These are phyloP conservation scores for Poeciliopsis presidionis DNA, from an alignment of 2,797 vertebrate genomes.

Conservation along the genomic window DNA sequence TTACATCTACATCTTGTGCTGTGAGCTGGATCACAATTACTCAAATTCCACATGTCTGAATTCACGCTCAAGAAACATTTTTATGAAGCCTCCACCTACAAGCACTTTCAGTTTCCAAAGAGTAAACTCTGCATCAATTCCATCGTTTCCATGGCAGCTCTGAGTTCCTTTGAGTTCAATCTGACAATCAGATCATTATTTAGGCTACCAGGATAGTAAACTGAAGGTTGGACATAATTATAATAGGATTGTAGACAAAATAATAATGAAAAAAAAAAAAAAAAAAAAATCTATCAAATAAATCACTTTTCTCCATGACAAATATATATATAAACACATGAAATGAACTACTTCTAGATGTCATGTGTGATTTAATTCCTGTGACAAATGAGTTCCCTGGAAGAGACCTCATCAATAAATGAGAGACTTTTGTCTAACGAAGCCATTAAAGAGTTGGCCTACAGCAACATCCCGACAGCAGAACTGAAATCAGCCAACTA, in stretches of 20 bases:
- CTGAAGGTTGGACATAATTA: background rate
- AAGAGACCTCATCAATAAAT: slow-evolving; percentile 63
- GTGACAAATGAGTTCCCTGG: slow-evolving; percentile 47
- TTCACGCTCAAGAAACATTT: background rate
- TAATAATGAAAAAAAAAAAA: background rate
- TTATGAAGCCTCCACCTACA: background rate
- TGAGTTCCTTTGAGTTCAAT: background rate
- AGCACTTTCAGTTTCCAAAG: background rate
- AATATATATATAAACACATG: background rate
- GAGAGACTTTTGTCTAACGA: slow-evolving; percentile 46
- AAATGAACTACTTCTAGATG: background rate
- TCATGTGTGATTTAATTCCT: slow-evolving; percentile 7
- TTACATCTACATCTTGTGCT: slow-evolving; percentile 15
- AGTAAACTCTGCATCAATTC: background rate
- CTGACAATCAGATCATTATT: background rate
- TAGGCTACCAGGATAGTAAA: background rate
- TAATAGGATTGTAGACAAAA: background rate
- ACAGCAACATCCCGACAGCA: slow-evolving; percentile 12
- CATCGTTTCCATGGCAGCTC: background rate
- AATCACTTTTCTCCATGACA: background rate
- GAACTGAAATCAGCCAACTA: slow-evolving; percentile 16
- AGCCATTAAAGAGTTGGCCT: slow-evolving; percentile 42
- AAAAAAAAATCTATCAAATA: background rate
- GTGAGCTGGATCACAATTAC: slow-evolving; percentile 30
- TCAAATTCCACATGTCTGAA: slow-evolving; percentile 56